Base-by-base conservation (phyloP, 1,140 invertebrate species). In the Hycleus cichorii region DNA sequence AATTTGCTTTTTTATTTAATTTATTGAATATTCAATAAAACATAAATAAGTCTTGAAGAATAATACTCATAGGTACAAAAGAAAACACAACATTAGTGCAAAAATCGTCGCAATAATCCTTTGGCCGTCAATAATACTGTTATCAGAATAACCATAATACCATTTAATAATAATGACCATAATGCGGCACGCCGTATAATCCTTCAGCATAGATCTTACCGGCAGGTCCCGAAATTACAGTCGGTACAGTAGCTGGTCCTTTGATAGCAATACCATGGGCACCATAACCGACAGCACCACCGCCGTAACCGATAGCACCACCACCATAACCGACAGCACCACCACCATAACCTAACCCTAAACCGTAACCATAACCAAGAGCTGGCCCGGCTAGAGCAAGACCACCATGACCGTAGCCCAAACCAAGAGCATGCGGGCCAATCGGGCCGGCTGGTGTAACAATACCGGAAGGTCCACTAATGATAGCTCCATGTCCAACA, bases 231-330 rank as follows among this genome's bases (percentile, higher is more conserved):
- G 58, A 58, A 45, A 70, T 61, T 39, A 62, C 49, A 38, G 57
- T 67, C 10, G 67, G 67, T 8, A 63, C 67, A 32, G 69, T 69
- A 53, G 46, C 48, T 9, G 69, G 69, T 9, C 69, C 69, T 26
- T 52, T 51, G 1, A 70, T 60, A 3, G 60, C 61, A n/a, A 67
- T 67, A 26, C 68, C 68, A 32, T 40, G 47, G 32, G 49, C 27
- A 39, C 48, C 40, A 12, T 47, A 18, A 18, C 38, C 32, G 40
- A n/a, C 40, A 42, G 10, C 9, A 42, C 40, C 40, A 9, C 38
- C 4, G 3, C 45, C n/a, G 25, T 7, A 18, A 18, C 38, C 32
- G 40, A n/a, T 3, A 42, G 9, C 8, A 42, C 40, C 40, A 9
- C 38, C 5, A 5, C 45, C n/a, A 25, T 7, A 24, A 11, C 44